These are phyloP conservation scores for Subacronicta megacephala DNA, from an alignment of 2,888 invertebrate genomes.

Conservation along the genomic window DNA sequence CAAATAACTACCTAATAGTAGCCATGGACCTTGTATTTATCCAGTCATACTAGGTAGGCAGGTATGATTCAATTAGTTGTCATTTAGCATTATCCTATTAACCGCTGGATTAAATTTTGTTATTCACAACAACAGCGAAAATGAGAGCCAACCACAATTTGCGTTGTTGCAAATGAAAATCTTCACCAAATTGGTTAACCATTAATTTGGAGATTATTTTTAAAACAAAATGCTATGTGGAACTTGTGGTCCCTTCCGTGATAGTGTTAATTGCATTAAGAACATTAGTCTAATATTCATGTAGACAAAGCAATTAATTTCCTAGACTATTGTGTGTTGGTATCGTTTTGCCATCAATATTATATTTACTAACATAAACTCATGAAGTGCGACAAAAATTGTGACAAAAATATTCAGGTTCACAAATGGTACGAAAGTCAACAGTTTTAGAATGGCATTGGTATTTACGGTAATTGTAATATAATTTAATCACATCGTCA, in stretches of 20 bases:
- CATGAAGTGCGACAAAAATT: too few species aligned
- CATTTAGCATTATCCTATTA: slow-evolving; percentile 67
- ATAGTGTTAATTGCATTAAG: slow-evolving; percentile 15
- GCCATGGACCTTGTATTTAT: slow-evolving; percentile 15
- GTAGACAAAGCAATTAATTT: too few species aligned
- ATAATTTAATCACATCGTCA: too few species aligned
- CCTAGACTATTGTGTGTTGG: too few species aligned
- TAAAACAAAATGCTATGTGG: slow-evolving; percentile 41
- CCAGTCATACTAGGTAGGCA: slow-evolving; percentile 23
- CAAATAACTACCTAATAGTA: background rate
- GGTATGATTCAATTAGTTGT: slow-evolving; percentile 54
- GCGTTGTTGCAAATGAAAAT: slow-evolving; percentile 83
- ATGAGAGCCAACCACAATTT: slow-evolving; percentile 81
- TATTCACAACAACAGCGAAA: slow-evolving; percentile 74
- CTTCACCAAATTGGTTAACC: slow-evolving; percentile 81
- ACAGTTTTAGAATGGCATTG: too few species aligned
- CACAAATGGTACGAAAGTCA: too few species aligned
- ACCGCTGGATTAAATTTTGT: slow-evolving; percentile 72
- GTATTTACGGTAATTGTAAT: too few species aligned
- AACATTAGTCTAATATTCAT: too few species aligned
- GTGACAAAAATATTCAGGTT: too few species aligned
- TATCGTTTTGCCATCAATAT: too few species aligned
- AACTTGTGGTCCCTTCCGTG: slow-evolving; percentile 8
- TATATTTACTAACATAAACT: too few species aligned
- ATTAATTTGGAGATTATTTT: slow-evolving; percentile 72